These are phyloP conservation scores for Spodoptera littoralis DNA, from an alignment of 2,888 invertebrate genomes.

Conservation along the genomic window DNA sequence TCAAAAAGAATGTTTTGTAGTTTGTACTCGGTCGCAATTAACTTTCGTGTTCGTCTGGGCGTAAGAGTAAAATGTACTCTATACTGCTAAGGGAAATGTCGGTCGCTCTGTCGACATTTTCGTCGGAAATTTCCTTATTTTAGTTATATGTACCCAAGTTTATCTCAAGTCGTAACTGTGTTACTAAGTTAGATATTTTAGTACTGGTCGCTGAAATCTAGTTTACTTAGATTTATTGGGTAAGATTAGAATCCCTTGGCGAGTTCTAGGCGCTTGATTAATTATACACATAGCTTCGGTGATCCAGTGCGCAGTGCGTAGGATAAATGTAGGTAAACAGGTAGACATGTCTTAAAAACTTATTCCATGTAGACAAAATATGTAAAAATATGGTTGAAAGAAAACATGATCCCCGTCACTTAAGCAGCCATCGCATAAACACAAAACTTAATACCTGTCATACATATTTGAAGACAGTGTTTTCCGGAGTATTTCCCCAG, in stretches of 20 bases:
- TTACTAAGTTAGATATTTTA: constrained; percentile 5
- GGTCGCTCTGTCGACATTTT: constrained; percentile 13
- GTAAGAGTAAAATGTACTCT: constrained; percentile 23
- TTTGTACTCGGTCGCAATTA: constrained; percentile 37
- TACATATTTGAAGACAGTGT: constrained; percentile 47
- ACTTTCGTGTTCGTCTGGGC: constrained; percentile 35
- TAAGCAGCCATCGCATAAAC: constrained; percentile 23
- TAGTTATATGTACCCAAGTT: not conserved
- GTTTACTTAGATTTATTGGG: not conserved
- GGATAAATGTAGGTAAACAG: no score
- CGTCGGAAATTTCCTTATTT: not conserved
- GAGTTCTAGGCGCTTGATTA: not conserved
- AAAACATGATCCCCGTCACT: constrained; percentile 12
- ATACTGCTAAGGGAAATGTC: constrained; percentile 4
- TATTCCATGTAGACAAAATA: no score
- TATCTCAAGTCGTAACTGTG: not conserved
- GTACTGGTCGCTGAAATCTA: not conserved
- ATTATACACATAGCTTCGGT: not conserved
- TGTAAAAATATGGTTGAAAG: not conserved
- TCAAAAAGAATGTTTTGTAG: constrained; percentile 36
- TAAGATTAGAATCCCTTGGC: not conserved
- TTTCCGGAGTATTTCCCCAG: constrained; percentile 58
- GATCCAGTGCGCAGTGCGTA: no score
- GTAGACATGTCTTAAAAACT: no score
- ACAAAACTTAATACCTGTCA: constrained; percentile 42